Evolutionary conservation across 2,888 invertebrate species (phyloP).

Genomic region (Parasteatoda lunata): DNA sequence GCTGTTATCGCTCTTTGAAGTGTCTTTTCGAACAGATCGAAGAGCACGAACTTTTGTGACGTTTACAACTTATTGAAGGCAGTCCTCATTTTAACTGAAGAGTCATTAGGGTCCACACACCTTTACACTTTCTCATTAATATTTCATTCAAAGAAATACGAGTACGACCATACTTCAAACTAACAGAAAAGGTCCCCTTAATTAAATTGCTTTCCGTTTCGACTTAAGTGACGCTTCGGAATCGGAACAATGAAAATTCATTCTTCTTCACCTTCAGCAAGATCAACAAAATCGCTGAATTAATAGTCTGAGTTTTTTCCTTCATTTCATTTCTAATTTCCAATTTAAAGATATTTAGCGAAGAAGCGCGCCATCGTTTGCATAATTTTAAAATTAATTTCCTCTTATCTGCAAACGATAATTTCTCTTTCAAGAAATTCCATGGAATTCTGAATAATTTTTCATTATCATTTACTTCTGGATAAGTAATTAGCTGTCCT

Average conservation of each 20-base stretch:
- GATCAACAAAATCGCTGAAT: background rate
- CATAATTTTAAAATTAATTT: background rate
- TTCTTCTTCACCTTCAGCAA: background rate
- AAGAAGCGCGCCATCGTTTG: background rate
- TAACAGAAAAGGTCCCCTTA: background rate
- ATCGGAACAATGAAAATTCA: background rate
- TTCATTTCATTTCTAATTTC: background rate
- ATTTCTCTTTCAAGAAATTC: no score
- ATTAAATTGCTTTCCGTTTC: background rate
- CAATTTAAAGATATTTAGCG: background rate
- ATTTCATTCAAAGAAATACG: constrained; percentile 10
- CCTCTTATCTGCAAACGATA: background rate
- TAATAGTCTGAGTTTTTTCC: background rate
- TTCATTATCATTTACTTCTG: no score
- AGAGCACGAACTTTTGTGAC: constrained; percentile 5
- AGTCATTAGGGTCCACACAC: constrained; percentile 18
- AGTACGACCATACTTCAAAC: background rate
- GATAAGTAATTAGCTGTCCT: no score
- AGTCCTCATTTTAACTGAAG: constrained; percentile 8
- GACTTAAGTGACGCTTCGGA: background rate
- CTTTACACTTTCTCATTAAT: constrained; percentile 29
- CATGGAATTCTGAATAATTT: no score
- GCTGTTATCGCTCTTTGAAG: background rate
- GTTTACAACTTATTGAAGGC: background rate
- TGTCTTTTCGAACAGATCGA: background rate